These are phyloP conservation scores for Coregonus suidteri DNA, from an alignment of 2,797 vertebrate genomes.

Conservation along the genomic window DNA sequence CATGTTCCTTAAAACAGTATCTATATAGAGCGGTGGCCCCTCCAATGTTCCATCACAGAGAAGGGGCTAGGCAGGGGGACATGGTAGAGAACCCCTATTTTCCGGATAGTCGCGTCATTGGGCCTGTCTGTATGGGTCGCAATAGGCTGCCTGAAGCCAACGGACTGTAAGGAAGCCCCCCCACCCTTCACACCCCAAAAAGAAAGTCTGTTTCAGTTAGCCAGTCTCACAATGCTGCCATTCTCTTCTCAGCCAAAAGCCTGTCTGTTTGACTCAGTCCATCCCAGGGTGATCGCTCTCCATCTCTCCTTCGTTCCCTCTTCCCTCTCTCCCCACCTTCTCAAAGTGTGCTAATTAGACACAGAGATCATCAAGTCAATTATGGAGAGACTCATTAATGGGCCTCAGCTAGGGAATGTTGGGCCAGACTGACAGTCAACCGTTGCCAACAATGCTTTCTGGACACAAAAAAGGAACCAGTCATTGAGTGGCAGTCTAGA, in stretches of 20 bases:
- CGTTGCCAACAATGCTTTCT: constrained; percentile 32
- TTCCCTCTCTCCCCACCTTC: constrained; percentile 13
- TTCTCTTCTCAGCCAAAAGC: constrained; percentile 65
- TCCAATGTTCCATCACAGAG: background rate
- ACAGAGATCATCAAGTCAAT: constrained; percentile 77
- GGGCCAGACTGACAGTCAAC: constrained; percentile 43
- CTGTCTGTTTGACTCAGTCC: constrained; percentile 73
- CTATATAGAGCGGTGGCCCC: background rate
- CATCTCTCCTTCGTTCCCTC: constrained; percentile 26
- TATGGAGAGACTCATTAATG: constrained; percentile 70
- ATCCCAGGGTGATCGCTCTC: constrained; percentile 66
- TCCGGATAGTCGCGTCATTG: constrained; percentile 31
- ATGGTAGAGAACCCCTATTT: constrained; percentile 12
- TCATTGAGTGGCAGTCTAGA: background rate
- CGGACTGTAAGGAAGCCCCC: constrained; percentile 14
- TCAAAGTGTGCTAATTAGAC: constrained; percentile 76
- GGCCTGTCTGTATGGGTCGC: constrained; percentile 43
- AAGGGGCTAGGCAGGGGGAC: background rate
- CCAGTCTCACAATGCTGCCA: constrained; percentile 62
- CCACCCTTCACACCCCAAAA: constrained; percentile 50
- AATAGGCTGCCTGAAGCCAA: constrained; percentile 31
- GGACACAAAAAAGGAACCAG: constrained; percentile 8
- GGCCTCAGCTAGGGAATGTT: constrained; percentile 43
- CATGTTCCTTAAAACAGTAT: background rate
- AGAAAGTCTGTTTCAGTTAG: constrained; percentile 70